Evolutionary conservation across 2,113 vertebrate genomes (phyloP), one percentile per base, ranked within the genome.

Genomic region (Bungarus multicinctus): DNA sequence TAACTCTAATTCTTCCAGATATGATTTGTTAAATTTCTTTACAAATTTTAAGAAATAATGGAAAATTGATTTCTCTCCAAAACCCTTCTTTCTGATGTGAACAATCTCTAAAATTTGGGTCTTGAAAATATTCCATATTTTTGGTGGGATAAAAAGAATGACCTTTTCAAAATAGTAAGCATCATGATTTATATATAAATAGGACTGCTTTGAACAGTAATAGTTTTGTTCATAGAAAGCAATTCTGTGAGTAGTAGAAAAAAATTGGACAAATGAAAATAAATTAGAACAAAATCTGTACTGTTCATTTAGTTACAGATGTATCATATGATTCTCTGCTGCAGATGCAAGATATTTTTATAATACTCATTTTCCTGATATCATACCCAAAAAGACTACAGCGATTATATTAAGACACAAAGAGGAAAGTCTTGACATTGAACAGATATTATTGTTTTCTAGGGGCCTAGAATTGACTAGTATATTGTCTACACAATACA

Each of bases 121-220:
- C 85, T 52, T 88, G 22, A 54, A 53, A 64, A 69, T 88, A 58
- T 60, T 54, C 4, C 30, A 9, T 50, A 50, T 50, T 50, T 92
- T 52, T 39, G 3, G 64, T 14, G 18, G 22, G 22, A 30, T 81
- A 23, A 39, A 54, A 52, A 87, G 54, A 88, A 54, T 57, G 10
- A 57, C 9, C 34, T 22, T 25, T 55, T 89, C n/a, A 89, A 58
- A 58, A 74, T 74, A 22, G 25, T 3, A 89, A 43, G 12, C 25
- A 27, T 60, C 3, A 92, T 27, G 55, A 64, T 64, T 47, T 39
- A 27, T 25, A 2, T 54, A 91, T 91, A 89, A 87, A 93, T n/a
- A 91, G 34, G 4, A 88, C 50, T 95, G 58, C 30, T 90, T 25
- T 34, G 34, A 47, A 94, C 92, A 95, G 89, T 52, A 43, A 30